Evolutionary conservation across 2,113 vertebrate species (phyloP), one percentile per base, ranked within the genome.

Genomic region (Leucopsar rothschildi): DNA sequence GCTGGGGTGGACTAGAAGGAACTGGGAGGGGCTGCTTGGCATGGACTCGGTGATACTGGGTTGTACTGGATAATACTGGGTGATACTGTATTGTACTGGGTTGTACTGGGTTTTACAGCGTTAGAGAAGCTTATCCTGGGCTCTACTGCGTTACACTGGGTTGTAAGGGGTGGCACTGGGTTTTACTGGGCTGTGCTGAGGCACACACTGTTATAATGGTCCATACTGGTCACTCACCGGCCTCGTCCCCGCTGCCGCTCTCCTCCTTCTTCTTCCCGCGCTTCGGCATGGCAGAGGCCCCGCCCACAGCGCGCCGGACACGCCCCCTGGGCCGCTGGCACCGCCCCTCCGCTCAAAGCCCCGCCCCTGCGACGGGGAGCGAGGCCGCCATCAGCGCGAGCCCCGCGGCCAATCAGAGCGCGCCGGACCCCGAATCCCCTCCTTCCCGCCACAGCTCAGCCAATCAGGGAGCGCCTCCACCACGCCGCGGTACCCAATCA

Each of bases 391-490:
- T 27, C 49, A 50, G 23, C 12, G 47, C 49, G 24, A 25, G 49
- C 13, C 13, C 21, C 21, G 45, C 50, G 50, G 27, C 25, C 15
- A 50, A 50, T 53, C 28, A 17, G 20, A 40, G 28, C 28, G 28
- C 11, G 8, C 50, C 3, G 47, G 47, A 3, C 3, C 8, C 24
- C 12, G 27, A 15, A 27, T 6, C 3, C 52, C 70, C 39, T 0
- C 70, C 16, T 13, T 14, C 35, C 52, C 7, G 12, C 29, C 39
- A 2, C 16, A 2, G 37, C 37, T 33, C 29, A 45, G 25, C 24
- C 15, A 47, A 47, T 49, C 35, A 13, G 16, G 22, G n/a, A 25
- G 25, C 13, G 7, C 47, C 39, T 39, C 39, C 39, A 39, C 39
- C 39, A 39, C 39, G 39, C 39, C 39, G 39, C 39, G 39, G 39